Evolutionary conservation across 2,888 invertebrate genomes (phyloP), one percentile per base, ranked within the genome.

Genomic region (Chloroclysta siterata): DNA sequence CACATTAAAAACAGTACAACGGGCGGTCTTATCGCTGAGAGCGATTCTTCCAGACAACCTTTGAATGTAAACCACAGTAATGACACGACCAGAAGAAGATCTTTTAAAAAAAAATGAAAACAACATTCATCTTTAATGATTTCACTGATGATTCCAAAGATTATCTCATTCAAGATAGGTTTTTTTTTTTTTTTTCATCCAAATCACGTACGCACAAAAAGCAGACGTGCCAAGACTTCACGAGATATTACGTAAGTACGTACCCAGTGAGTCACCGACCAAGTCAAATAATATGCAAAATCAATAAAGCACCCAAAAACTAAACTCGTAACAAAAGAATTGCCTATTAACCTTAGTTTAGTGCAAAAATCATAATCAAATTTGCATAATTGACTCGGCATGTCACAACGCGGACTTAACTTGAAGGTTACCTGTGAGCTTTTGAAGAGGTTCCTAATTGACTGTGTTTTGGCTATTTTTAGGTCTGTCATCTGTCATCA

Each of bases 341-440:
- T 53, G 51, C 1, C 33, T 17, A 15, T 55, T 42, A 60, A 46
- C 39, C 56, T 46, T 57, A 57, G 47, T 68, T 69, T 67, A 53
- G 54, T 55, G 53, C 50, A 50, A 68, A 65, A 58, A 51, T 62
- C 28, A 48, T 68, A 63, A 61, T 71, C 53, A 65, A 47, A 72
- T 72, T 64, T 70, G 41, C 66, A 67, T 72, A 72, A 70, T 68
- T 39, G 63, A 54, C 29, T 60, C 39, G 44, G 28, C 53, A 54
- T 66, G 65, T 53, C 54, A 55, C 36, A 65, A 66, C 28, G 47
- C 66, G 63, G 65, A 71, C 59, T 66, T 68, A 36, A 5, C 41
- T 48, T 46, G 22, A 64, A 55, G 59, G 55, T 55, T 11, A 33
- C 2, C 11, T 36, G 36, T 8, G 17, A 47, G 17, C 54, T 55